These are phyloP conservation scores for Corythornis leucogaster DNA, from an alignment of 2,797 vertebrate species.

Conservation along the genomic window DNA sequence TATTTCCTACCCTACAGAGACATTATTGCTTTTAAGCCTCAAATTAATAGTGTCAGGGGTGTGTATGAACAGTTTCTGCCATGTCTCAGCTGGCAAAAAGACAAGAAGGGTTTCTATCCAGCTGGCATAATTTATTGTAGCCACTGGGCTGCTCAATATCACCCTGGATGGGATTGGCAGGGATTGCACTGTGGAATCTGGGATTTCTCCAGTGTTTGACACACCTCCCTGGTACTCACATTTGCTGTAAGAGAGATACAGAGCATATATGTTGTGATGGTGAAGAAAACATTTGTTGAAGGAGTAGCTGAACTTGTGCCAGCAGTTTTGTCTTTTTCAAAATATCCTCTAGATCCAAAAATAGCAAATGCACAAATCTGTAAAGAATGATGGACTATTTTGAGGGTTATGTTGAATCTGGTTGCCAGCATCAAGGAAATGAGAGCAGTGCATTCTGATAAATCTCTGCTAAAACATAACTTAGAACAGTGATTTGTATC, in stretches of 20 bases:
- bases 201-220: slow-evolving; percentile 37
- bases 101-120: slow-evolving; percentile 6
- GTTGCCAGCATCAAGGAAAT: slow-evolving; percentile 35
- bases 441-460: background rate
- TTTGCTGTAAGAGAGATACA: background rate
- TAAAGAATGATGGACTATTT: slow-evolving; percentile 48
- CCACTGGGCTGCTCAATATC: slow-evolving; percentile 39
- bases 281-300: slow-evolving; percentile 12
- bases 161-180: background rate
- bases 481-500: slow-evolving; percentile 23
- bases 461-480: background rate
- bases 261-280: background rate
- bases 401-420: slow-evolving; percentile 16
- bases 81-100: slow-evolving; percentile 2
- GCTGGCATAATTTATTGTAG: slow-evolving; percentile 1
- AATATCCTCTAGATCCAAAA: slow-evolving; percentile 38
- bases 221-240: background rate
- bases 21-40: background rate
- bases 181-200: background rate
- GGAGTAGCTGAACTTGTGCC: background rate
- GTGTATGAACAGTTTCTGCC: background rate
- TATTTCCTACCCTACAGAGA: background rate
- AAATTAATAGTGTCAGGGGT: background rate
- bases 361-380: slow-evolving; percentile 46
- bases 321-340: slow-evolving; percentile 20